These are phyloP conservation scores for Lasioglossum vierecki DNA, from an alignment of 2,888 invertebrate species.

Conservation along the genomic window DNA sequence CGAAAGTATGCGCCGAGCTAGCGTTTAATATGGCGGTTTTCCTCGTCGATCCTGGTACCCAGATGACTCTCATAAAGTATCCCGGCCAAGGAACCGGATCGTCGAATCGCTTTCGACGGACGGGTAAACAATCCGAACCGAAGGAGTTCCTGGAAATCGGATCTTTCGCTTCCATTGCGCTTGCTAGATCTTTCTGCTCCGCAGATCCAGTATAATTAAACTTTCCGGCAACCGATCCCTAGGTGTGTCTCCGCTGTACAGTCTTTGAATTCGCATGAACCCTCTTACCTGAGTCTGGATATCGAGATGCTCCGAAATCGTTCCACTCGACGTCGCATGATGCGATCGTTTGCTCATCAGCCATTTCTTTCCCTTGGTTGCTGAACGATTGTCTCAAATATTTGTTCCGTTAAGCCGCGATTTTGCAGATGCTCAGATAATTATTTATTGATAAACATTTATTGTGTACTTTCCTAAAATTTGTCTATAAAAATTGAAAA, in stretches of 20 bases:
- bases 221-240: neutral
- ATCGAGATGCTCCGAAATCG: neutral
- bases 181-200: slow-evolving; percentile 23
- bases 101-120: neutral
- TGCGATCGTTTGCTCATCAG: neutral
- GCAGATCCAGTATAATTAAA: slow-evolving; percentile 39
- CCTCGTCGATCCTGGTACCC: slow-evolving; percentile 33
- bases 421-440: no score
- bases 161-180: slow-evolving; percentile 47
- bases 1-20: slow-evolving; percentile 57
- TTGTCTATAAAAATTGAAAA: no score
- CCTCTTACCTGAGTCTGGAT: no score
- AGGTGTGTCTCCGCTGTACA: neutral
- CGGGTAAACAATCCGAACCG: slow-evolving; percentile 40
- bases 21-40: slow-evolving; percentile 61
- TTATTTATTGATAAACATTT: no score
- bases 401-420: neutral
- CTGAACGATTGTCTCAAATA: neutral
- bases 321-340: neutral
- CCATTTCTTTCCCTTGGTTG: neutral
- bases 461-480: no score
- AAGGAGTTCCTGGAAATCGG: slow-evolving; percentile 29
- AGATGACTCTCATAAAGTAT: slow-evolving; percentile 40
- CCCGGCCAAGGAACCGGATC: neutral
- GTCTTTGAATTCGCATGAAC: neutral